These are phyloP conservation scores for Acipenser ruthenus DNA, from an alignment of 2,797 vertebrate genomes.

Conservation along the genomic window DNA sequence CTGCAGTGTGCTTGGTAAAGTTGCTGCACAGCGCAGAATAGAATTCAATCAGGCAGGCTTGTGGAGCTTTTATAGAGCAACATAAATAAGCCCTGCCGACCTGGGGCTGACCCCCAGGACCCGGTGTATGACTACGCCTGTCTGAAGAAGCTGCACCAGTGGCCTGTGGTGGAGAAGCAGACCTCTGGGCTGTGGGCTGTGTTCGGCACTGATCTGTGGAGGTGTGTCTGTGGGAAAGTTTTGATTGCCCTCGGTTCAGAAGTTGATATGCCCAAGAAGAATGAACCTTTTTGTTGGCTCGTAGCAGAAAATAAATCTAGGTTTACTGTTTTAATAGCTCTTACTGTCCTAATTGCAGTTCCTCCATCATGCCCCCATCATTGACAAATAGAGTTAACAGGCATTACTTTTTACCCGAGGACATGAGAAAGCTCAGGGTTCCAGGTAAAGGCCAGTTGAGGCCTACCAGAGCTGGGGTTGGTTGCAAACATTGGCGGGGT, in stretches of 20 bases:
- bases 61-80: slow-evolving; percentile 1
- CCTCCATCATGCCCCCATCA: too few species aligned
- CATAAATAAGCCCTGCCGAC: background rate
- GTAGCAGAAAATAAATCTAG: too few species aligned
- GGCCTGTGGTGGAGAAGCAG: background rate
- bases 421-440: too few species aligned
- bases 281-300: too few species aligned
- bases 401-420: too few species aligned
- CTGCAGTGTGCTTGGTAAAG: slow-evolving; percentile 12
- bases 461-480: too few species aligned
- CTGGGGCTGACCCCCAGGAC: background rate
- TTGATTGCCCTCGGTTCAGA: background rate
- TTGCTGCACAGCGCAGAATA: background rate
- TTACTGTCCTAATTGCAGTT: too few species aligned
- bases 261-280: too few species aligned
- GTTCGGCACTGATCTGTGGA: background rate
- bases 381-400: too few species aligned
- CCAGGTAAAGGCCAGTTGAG: too few species aligned
- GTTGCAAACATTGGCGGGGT: too few species aligned
- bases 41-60: background rate
- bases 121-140: background rate
- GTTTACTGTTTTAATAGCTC: too few species aligned
- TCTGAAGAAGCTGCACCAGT: background rate
- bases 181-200: background rate
- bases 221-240: slow-evolving; percentile 1